Evolutionary conservation across 2,888 invertebrate genomes (phyloP).

Genomic region (Siphonodentalium dalli): DNA sequence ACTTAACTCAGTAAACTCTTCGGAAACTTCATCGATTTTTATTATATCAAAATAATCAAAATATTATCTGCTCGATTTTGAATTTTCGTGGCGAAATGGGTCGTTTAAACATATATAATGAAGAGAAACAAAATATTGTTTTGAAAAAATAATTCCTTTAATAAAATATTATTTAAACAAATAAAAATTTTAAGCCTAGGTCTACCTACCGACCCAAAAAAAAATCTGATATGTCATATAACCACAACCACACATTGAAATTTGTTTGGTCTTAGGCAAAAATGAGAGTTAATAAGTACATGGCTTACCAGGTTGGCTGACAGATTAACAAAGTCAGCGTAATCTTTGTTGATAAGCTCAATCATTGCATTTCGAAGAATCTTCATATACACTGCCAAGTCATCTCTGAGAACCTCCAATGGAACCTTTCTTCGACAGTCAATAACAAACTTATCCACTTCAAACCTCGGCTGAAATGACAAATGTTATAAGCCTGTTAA

Average conservation of each 20-base stretch:
- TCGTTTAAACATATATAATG: no score
- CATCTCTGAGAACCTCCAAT: slow-evolving; percentile 86
- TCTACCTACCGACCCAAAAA: neutral
- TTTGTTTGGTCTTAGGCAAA: neutral
- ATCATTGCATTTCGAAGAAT: slow-evolving; percentile 93
- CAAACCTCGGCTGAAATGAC: slow-evolving; percentile 85
- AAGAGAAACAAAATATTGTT: no score
- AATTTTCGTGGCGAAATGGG: no score
- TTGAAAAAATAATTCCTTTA: no score
- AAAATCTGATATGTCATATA: neutral
- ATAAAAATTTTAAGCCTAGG: no score
- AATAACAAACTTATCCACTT: slow-evolving; percentile 89
- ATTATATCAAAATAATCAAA: no score
- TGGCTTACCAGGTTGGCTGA: slow-evolving; percentile 82
- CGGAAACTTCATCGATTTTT: no score
- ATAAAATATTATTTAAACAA: no score
- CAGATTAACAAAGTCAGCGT: slow-evolving; percentile 95
- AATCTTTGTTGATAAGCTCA: slow-evolving; percentile 96
- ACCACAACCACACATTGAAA: neutral
- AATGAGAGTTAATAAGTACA: neutral
- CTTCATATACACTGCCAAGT: slow-evolving; percentile 88
- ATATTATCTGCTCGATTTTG: no score
- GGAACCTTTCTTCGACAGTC: slow-evolving; percentile 75
- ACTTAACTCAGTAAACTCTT: no score
- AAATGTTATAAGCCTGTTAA: no score